These are phyloP conservation scores for Arenaria interpres DNA, from an alignment of 2,113 vertebrate genomes.

Conservation along the genomic window DNA sequence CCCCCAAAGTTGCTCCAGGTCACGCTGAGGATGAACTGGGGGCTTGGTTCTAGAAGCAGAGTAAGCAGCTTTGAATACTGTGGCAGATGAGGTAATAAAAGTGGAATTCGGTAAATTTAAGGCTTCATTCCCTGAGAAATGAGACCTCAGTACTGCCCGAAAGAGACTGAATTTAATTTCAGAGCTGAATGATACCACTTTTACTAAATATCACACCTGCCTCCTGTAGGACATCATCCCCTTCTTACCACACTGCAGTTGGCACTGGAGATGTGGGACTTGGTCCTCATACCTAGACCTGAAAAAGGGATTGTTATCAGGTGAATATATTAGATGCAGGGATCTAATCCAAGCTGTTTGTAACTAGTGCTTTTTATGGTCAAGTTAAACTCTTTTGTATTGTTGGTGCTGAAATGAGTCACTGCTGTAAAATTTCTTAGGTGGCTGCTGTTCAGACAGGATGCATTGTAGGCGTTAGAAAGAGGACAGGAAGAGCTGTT, in stretches of 20 bases:
- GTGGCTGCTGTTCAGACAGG: slow-evolving; percentile 77
- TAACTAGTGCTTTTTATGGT: slow-evolving; percentile 38
- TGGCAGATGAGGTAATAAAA: not conserved
- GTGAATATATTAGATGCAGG: not conserved
- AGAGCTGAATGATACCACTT: not conserved
- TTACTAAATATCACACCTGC: not conserved
- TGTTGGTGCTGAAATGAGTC: slow-evolving; percentile 75
- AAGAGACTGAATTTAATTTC: not conserved
- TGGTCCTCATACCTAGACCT: not conserved
- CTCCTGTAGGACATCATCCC: not conserved
- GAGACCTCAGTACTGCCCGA: not conserved
- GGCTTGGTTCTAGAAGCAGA: not conserved
- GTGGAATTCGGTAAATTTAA: not conserved
- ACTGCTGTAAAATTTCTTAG: slow-evolving; percentile 73
- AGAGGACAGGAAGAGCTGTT: slow-evolving; percentile 76
- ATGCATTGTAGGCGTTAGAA: slow-evolving; percentile 69
- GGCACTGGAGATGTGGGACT: not conserved
- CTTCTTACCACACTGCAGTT: not conserved
- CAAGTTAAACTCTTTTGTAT: slow-evolving; percentile 27
- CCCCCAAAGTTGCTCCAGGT: not conserved
- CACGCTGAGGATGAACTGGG: not conserved
- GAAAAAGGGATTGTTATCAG: not conserved
- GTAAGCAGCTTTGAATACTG: not conserved
- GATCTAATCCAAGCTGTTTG: not conserved
- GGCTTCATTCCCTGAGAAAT: not conserved